Base-by-base conservation (phyloP, 2,888 invertebrate species). In the Amiota mariae region DNA sequence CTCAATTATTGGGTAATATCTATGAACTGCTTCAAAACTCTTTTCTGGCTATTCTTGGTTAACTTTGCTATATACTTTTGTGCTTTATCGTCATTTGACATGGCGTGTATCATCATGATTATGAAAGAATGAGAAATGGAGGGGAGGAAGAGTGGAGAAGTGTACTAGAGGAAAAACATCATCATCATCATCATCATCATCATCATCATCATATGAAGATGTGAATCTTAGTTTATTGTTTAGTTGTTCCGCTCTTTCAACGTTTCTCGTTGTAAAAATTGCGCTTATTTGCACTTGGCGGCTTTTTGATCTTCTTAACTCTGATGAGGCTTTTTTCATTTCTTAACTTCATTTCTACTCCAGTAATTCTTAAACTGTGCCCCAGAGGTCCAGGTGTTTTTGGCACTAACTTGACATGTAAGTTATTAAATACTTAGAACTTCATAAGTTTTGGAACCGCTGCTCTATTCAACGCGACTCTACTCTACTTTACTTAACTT, bases 261-360 rank as follows among this genome's bases (percentile, higher is more conserved):
- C 6, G 36, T 36, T 36, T 36, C 36, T 36, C 8, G 51, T 68
- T 68, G 67, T 68, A 68, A 68, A 68, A 68, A 68, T 68, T 54
- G 51, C 15, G 67, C 54, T 56, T 78, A 70, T 81, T 79, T 85
- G 75, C 56, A 71, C 77, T 83, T 82, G 86, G 75, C 83, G 83
- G 83, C 84, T 59, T 80, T 85, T 85, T 80, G 78, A 86, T 80
- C 79, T 85, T 80, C 79, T 85, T 84, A 76, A 75, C 59, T 59
- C 18, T 15, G 20, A n/a, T 51, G 13, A 59, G 75, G 71, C 80
- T 74, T 77, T 79, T 79, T 80, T 79, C 76, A 63, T 63, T 57
- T 12, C 59, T 8, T 18, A 15, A 48, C 15, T 49, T n/a, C 20
- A n/a, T 10, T 10, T 59, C 11, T 6, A 36, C 0, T 36, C 36